Evolutionary conservation across 2,888 invertebrate genomes (phyloP), one percentile per base, ranked within the genome.

Genomic region (Thymelicus acteon): DNA sequence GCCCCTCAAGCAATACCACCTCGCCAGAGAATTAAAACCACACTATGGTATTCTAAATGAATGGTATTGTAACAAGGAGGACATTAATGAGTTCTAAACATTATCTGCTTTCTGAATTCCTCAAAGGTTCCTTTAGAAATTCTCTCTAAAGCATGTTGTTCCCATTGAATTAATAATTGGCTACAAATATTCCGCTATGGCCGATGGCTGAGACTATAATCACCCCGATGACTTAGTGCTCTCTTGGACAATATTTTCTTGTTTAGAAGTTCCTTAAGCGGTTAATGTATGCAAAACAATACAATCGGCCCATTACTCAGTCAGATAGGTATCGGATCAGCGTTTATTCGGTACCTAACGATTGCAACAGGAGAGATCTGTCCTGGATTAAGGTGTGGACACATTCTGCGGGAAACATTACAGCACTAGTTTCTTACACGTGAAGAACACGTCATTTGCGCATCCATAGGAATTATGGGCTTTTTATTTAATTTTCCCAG

Each of bases 301-400:
- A 69, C 69, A 69, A 72, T 69, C 61, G 58, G 62, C 10, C 60
- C 66, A 70, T 72, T 72, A 72, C 54, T 70, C 69, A 70, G 72
- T 70, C 69, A 69, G 72, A 72, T 70, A 64, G 67, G 60, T 72
- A 72, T 72, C 72, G 72, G 67, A 72, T 72, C 72, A 67, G 64
- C 67, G 72, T 72, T 72, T 64, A 64, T 72, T 72, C 54, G 72
- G 72, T 72, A 72, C 64, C 49, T 49, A 63, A 67, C 67, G 67
- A 67, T 72, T 72, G 62, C 72, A 67, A 49, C 72, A 67, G 40
- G 15, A 40, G 63, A 40, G 72, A 65, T 72, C 75, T 73, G 74
- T 77, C 78, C 75, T 64, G 78, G 49, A 10, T 52, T 24, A 31
- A 37, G 62, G 62, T 39, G 62, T 13, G 8, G 58, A 15, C 48